A percentile compares a stretch with the other conserved stretches of the same genome.
These are phyloP conservation scores for Montifringilla adamsi DNA, from an alignment of 2,113 vertebrate species.

Conservation along the genomic window DNA sequence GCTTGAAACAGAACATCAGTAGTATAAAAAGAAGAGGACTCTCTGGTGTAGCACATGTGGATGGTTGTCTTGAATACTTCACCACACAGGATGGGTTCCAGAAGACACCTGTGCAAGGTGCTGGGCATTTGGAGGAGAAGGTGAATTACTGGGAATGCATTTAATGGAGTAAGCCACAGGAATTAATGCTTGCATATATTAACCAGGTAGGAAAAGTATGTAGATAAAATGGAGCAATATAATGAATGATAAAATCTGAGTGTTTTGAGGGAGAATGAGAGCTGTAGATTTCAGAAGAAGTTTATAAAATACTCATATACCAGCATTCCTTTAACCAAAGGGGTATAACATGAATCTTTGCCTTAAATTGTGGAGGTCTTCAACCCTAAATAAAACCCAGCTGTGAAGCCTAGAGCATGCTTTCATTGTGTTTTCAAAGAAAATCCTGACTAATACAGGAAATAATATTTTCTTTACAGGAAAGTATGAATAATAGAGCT, in stretches of 20 bases:
- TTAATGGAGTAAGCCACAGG: neutral
- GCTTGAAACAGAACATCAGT: neutral
- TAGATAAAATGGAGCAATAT: neutral
- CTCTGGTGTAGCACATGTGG: neutral
- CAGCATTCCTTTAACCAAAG: neutral
- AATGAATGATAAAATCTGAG: neutral
- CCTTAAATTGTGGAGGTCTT: neutral
- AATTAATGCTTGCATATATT: fast-evolving
- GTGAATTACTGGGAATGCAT: neutral
- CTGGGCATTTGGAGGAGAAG: neutral
- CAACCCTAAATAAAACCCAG: neutral
- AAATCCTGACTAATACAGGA: neutral
- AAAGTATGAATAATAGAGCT: neutral
- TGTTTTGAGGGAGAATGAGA: neutral
- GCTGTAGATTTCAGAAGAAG: neutral
- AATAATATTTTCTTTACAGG: neutral
- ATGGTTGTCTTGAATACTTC: neutral
- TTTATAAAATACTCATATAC: neutral
- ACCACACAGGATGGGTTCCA: neutral
- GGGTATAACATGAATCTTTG: neutral
- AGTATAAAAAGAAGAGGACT: neutral
- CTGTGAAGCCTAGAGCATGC: neutral
- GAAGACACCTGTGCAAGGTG: neutral
- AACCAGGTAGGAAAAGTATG: neutral
- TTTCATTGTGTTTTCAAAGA: neutral